These are phyloP conservation scores for Leptopilina myrica DNA, from an alignment of 2,888 invertebrate genomes.

Conservation along the genomic window DNA sequence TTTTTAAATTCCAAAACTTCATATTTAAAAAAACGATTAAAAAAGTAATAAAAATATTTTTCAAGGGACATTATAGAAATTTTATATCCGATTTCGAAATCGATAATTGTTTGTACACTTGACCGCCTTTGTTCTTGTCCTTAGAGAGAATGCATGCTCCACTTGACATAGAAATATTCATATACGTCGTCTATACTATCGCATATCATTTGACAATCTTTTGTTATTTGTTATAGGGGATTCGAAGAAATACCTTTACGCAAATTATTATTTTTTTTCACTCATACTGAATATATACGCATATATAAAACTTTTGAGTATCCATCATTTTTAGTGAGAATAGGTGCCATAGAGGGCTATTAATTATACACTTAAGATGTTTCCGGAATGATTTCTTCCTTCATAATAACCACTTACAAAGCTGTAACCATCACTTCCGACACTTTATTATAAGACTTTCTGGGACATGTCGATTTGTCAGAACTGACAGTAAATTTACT, in stretches of 20 bases:
- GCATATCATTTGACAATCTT: conserved; percentile 4
- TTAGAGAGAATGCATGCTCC: background rate
- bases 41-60: background rate
- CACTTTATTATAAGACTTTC: conserved; percentile 18
- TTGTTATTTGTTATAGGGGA: background rate
- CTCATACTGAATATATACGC: background rate
- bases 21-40: too few species aligned
- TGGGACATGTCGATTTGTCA: conserved; percentile 22
- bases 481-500: conserved; percentile 5
- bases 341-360: conserved; percentile 17
- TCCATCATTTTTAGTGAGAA: conserved; percentile 10
- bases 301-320: background rate
- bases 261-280: background rate
- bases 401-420: conserved; percentile 35
- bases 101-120: background rate
- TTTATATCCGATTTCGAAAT: too few species aligned
- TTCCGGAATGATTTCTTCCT: conserved; percentile 37
- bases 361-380: conserved; percentile 37
- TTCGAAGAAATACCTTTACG: background rate
- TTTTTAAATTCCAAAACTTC: too few species aligned
- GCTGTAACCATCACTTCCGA: conserved; percentile 21
- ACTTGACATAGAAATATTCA: conserved; percentile 5
- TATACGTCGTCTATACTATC: background rate
- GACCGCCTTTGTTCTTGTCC: conserved; percentile 10
- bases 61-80: too few species aligned